These are phyloP conservation scores for Meriones unguiculatus DNA, from an alignment of 2,113 vertebrate species.

Conservation along the genomic window DNA sequence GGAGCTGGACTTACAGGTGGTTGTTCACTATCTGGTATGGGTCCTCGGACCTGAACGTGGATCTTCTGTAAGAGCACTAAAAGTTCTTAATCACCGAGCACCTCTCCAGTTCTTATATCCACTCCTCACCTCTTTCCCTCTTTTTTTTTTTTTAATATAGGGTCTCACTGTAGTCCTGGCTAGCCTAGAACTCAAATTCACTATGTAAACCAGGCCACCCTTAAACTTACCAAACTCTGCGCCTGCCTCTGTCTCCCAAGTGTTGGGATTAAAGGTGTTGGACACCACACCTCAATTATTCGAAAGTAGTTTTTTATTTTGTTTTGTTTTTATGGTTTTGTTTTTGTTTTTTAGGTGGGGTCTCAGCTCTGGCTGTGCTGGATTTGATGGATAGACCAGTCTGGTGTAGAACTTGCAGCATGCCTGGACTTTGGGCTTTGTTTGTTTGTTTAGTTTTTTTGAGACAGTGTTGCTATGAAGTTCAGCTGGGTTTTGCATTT, in stretches of 20 bases:
- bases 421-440: neutral
- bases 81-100: neutral
- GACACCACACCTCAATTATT: neutral
- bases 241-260: too few species aligned
- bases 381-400: neutral
- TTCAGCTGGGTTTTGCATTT: neutral
- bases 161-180: neutral
- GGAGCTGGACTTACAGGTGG: neutral
- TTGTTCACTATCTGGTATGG: too few species aligned
- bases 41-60: neutral
- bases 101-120: neutral
- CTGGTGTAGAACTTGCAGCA: neutral
- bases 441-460: neutral
- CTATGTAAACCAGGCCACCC: neutral
- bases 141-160: too few species aligned
- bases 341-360: neutral
- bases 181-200: neutral
- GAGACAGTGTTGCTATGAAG: neutral
- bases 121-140: neutral
- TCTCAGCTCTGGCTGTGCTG: neutral
- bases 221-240: neutral
- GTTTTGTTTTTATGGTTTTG: neutral
- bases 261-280: neutral
- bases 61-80: neutral
- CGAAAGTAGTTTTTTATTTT: neutral